phyloP scores from a whole-genome alignment of 1,140 invertebrate species.

The Drosophila kepulauana region DNA sequence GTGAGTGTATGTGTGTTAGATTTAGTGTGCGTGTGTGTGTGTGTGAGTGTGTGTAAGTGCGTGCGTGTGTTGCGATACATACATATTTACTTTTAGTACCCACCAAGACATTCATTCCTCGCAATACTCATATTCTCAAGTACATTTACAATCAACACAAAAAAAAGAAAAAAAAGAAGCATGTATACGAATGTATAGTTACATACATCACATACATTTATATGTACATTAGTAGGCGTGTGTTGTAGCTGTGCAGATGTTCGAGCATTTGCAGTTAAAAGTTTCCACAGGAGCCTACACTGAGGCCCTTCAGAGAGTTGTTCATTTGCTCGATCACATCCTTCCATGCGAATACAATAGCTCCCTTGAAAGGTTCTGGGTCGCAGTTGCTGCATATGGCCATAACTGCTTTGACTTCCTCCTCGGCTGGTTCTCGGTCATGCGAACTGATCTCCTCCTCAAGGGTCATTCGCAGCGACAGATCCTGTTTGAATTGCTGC shows the following conservation, averaged over 20 bases:
- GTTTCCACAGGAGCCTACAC: slow-evolving; percentile 87
- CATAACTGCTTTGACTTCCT: slow-evolving; percentile 92
- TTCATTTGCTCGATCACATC: slow-evolving; percentile 76
- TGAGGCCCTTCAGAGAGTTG: slow-evolving; percentile 89
- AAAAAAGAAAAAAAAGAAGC: slow-evolving; percentile 22
- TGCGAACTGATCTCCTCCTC: slow-evolving; percentile 86
- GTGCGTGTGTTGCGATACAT: neutral
- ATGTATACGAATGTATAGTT: slow-evolving; percentile 3
- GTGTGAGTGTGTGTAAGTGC: too few species aligned
- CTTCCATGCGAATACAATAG: slow-evolving; percentile 91
- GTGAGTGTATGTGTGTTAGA: neutral
- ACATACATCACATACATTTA: slow-evolving; percentile 19
- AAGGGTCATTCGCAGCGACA: slow-evolving; percentile 66
- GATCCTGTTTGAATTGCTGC: slow-evolving; percentile 85
- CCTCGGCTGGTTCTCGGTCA: slow-evolving; percentile 92
- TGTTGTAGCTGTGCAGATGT: neutral
- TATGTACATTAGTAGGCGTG: neutral
- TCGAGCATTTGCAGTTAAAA: slow-evolving; percentile 86
- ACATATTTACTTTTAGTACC: slow-evolving; percentile 1
- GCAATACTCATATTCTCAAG: slow-evolving; percentile 12
- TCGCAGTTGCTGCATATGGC: slow-evolving; percentile 90
- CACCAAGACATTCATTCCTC: slow-evolving; percentile 20
- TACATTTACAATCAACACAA: slow-evolving; percentile 18
- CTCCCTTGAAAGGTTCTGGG: slow-evolving; percentile 91
- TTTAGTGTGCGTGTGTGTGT: too few species aligned